Conservation (phyloP, 2,113 vertebrate genomes). For the Chascanopsetta lugubris region DNA sequence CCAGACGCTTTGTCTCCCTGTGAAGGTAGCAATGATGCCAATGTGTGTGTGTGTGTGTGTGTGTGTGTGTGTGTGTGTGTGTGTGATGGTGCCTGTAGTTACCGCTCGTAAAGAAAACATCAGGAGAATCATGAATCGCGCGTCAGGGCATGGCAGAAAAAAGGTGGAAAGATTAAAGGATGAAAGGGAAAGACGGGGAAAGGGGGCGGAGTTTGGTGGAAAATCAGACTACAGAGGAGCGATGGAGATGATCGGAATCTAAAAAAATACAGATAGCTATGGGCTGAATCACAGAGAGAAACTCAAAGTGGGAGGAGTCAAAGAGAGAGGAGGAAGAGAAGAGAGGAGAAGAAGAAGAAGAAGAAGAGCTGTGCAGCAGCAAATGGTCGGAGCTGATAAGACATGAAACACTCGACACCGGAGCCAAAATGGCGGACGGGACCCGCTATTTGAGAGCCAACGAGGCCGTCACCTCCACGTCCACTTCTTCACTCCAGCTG, state of each 20-base stretch:
- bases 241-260: slow-evolving; percentile 45
- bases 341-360: slow-evolving; percentile 3
- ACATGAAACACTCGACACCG: slow-evolving; percentile 59
- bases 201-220: background rate
- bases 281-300: slow-evolving; percentile 18
- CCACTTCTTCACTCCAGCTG: slow-evolving; percentile 26
- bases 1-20: slow-evolving; percentile 55
- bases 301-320: slow-evolving; percentile 16
- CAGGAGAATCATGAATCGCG: slow-evolving; percentile 21
- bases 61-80: slow-evolving; percentile 1
- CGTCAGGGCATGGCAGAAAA: slow-evolving; percentile 17
- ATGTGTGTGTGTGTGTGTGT: slow-evolving; percentile 23
- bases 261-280: slow-evolving; percentile 29
- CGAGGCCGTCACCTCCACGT: no score
- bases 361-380: slow-evolving; percentile 59
- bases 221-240: slow-evolving; percentile 27
- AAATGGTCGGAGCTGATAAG: slow-evolving; percentile 73
- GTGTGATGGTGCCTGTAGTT: slow-evolving; percentile 3
- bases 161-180: slow-evolving; percentile 9
- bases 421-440: slow-evolving; percentile 56
- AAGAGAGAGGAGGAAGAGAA: slow-evolving; percentile 13
- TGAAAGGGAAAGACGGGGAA: slow-evolving; percentile 15
- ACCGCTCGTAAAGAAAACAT: slow-evolving; percentile 18
- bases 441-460: slow-evolving; percentile 48
- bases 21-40: slow-evolving; percentile 39